phyloP scores from a whole-genome alignment of 2,888 invertebrate genomes.

The Notocelia uddmanniana region DNA sequence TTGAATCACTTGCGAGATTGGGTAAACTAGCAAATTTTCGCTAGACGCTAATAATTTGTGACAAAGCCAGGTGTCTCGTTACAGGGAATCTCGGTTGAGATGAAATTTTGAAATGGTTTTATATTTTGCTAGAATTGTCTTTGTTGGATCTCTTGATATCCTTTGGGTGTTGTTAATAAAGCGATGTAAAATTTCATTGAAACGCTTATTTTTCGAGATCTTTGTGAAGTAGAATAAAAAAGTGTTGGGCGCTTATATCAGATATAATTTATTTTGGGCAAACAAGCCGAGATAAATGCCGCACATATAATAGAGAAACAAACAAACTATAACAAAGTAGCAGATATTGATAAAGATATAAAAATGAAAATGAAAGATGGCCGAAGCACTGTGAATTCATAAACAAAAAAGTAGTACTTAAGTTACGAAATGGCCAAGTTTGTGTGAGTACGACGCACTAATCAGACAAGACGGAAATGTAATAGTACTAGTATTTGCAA shows the following conservation, averaged over 20 bases:
- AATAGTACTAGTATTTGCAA: too few relatives aligned
- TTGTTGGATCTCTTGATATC: constrained; percentile 4
- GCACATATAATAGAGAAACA: too few relatives aligned
- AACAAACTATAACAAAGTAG: too few relatives aligned
- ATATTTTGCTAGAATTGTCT: constrained; percentile 10
- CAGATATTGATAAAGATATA: too few relatives aligned
- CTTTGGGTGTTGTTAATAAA: constrained; percentile 6
- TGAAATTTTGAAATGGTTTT: constrained; percentile 13
- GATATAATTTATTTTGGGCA: too few relatives aligned
- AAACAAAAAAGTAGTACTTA: too few relatives aligned
- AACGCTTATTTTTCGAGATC: constrained; percentile 8
- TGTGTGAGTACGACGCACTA: too few relatives aligned
- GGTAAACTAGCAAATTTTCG: neutral
- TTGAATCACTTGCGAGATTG: constrained; percentile 8
- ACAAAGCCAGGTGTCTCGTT: constrained; percentile 23
- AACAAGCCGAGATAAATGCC: too few relatives aligned
- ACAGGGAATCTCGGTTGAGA: constrained; percentile 11
- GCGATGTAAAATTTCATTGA: neutral
- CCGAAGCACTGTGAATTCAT: too few relatives aligned
- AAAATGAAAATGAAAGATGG: too few relatives aligned
- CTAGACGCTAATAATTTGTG: constrained; percentile 25
- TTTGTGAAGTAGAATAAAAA: neutral
- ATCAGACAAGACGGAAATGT: too few relatives aligned
- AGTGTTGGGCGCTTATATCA: neutral
- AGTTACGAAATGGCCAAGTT: too few relatives aligned